Base-by-base conservation (phyloP, 2,888 invertebrate genomes). In the Pseudoips prasinana region DNA sequence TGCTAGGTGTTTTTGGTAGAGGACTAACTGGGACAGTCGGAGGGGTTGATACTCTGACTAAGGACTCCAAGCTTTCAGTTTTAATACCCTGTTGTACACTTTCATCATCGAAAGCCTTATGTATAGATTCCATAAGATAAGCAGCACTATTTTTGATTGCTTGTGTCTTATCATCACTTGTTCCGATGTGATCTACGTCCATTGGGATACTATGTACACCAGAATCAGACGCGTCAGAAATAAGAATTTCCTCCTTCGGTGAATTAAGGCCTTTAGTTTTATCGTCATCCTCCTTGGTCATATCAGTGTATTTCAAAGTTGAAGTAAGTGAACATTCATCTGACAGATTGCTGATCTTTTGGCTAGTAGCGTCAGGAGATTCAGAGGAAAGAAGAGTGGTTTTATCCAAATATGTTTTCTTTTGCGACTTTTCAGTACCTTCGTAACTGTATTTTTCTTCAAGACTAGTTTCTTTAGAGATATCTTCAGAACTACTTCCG, bases 1-100 rank as follows among this genome's bases (percentile, higher is more conserved):
- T 70, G 45, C 62, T 72, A 18, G 75, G 84, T 39, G 62, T 81
- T 55, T 77, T 89, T 47, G 72, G 91, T 53, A 79, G 58, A 47
- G 93, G 93, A 69, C 93, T 93, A 0, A 92, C 92, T 10, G 93
- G 93, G 5, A 91, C 93, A 10, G 93, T 93, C 22, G 93, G 92
- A 39, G 93, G 93, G 14, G 93, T 93, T 38, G 91, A 84, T 14
- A 83, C 84, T 47, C 90, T 81, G 1, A 58, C 46, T 6, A 76
- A 41, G 7, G 75, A 61, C 38, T 82, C 81, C 19, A 79, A 28
- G 8, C 59, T 70, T 46, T 85, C 87, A 1, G 74, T 72, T 58
- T 79, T 87, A 9, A 87, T 88, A 29, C 85, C 87, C 66, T 88
- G 87, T 46, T 87, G 87, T 10, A 88, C 67, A 8, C 43, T 44